phyloP scores from a whole-genome alignment of 2,113 vertebrate species.

The Caracal caracal region DNA sequence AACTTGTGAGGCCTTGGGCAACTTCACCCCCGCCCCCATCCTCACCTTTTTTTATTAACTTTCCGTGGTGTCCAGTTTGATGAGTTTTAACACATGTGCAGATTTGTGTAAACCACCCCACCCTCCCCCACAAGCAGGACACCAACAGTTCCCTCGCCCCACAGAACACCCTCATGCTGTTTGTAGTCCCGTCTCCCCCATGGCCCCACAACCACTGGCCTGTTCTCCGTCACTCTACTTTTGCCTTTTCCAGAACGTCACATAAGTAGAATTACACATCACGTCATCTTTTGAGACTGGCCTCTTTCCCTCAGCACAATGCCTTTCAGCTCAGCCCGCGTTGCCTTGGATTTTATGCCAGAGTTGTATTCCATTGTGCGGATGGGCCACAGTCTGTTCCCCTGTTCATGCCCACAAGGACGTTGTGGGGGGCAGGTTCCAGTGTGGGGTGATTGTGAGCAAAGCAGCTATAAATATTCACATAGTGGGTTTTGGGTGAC shows the following conservation, averaged over 20 bases:
- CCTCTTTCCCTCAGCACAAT: neutral
- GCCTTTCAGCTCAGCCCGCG: neutral
- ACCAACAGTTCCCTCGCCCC: neutral
- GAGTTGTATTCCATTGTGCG: accelerated
- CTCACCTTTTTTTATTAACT: neutral
- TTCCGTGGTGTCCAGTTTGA: neutral
- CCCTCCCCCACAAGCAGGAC: neutral
- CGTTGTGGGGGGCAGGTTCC: neutral
- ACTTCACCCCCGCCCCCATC: neutral
- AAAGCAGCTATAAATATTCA: neutral
- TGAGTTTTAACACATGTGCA: neutral
- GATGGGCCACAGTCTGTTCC: too few species aligned
- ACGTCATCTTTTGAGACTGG: neutral
- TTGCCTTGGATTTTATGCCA: accelerated
- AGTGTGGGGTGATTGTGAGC: neutral
- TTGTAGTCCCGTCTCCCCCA: neutral
- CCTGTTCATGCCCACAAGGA: neutral
- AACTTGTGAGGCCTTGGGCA: neutral
- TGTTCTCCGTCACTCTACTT: neutral
- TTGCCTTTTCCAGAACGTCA: neutral
- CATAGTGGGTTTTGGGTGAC: neutral
- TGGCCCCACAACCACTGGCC: neutral
- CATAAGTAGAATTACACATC: neutral
- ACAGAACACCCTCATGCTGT: neutral
- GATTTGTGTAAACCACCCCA: neutral